Evolutionary conservation across 2,888 invertebrate species (phyloP).

Genomic region (Emmelina monodactyla): DNA sequence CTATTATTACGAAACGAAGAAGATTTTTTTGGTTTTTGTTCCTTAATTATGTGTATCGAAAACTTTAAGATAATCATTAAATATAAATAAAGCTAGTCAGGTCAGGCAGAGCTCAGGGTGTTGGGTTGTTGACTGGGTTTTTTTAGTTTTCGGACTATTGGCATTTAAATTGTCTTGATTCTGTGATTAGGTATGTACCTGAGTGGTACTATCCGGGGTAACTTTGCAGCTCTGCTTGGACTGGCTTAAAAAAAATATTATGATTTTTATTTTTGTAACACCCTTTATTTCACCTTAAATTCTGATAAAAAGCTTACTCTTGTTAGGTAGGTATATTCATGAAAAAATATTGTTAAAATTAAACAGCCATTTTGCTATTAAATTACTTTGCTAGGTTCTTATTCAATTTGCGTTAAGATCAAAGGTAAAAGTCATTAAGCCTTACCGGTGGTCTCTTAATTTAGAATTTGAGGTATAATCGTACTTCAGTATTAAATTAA

Average conservation of each 20-base stretch:
- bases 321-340: no score
- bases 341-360: no score
- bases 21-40: conserved; percentile 63
- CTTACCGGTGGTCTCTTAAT: no score
- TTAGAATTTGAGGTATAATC: no score
- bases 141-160: conserved; percentile 47
- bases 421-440: no score
- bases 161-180: conserved; percentile 43
- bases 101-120: conserved; percentile 35
- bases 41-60: conserved; percentile 63
- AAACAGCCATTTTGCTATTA: no score
- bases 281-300: conserved; percentile 5
- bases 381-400: no score
- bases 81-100: conserved; percentile 54
- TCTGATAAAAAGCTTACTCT: no score
- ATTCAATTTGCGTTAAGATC: no score
- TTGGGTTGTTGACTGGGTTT: conserved; percentile 49
- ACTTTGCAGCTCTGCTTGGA: conserved; percentile 42
- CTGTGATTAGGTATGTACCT: conserved; percentile 57
- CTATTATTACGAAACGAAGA: conserved; percentile 46
- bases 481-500: no score
- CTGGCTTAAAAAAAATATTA: conserved; percentile 38
- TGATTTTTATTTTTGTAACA: conserved; percentile 15
- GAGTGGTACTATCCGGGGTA: conserved; percentile 35
- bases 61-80: conserved; percentile 56